Conservation (phyloP, 2,797 vertebrate species). For the Leptodactylus fallax region DNA sequence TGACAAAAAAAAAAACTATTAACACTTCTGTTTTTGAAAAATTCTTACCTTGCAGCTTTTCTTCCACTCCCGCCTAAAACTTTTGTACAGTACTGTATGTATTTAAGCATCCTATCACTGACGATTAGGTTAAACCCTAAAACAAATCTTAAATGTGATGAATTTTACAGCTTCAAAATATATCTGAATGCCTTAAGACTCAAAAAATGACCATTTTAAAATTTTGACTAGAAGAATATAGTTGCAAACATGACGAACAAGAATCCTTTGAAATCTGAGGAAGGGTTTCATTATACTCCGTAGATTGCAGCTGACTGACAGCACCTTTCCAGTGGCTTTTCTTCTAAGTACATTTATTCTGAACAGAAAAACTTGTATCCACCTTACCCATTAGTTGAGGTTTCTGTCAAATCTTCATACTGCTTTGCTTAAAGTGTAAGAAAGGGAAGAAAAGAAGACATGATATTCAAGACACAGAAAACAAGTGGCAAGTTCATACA, state of each 20-base stretch:
- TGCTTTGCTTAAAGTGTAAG: constrained; percentile 16
- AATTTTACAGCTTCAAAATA: not conserved
- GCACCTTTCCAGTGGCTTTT: constrained; percentile 18
- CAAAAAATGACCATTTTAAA: not conserved
- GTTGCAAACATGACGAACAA: not conserved
- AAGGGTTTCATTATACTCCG: constrained; percentile 6
- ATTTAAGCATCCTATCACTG: too few relatives aligned
- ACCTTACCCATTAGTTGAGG: constrained; percentile 27
- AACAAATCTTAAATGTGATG: not conserved
- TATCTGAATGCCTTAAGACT: not conserved
- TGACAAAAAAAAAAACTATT: too few relatives aligned
- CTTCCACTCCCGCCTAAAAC: too few relatives aligned
- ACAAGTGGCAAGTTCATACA: not conserved
- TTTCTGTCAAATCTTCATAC: constrained; percentile 12
- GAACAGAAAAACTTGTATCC: constrained; percentile 10
- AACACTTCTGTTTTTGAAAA: too few relatives aligned
- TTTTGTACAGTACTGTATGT: too few relatives aligned
- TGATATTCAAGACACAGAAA: not conserved
- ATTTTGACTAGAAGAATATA: not conserved
- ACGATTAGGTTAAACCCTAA: too few relatives aligned
- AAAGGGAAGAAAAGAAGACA: constrained; percentile 29
- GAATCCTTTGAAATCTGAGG: not conserved
- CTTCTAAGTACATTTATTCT: constrained; percentile 24
- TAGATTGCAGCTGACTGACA: constrained; percentile 7
- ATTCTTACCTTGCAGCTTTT: too few relatives aligned